Evolutionary conservation across 2,888 invertebrate species (phyloP).

Genomic region (Dryadula phaetusa): DNA sequence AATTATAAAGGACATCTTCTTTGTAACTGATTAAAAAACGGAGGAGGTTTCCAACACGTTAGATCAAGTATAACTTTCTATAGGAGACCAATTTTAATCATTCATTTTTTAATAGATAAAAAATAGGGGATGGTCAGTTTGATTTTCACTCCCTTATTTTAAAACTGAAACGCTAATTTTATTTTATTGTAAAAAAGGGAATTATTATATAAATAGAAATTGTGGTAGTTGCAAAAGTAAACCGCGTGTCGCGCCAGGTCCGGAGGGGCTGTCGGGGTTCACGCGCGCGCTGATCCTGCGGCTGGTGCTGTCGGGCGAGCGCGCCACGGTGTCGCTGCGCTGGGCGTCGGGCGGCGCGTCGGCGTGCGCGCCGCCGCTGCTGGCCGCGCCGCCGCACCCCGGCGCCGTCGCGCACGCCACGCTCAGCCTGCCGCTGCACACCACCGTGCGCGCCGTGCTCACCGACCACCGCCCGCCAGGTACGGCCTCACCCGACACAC

Average conservation of each 20-base stretch:
- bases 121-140: too few relatives aligned
- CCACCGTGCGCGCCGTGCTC: slow-evolving; percentile 89
- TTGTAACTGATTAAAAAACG: too few relatives aligned
- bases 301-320: slow-evolving; percentile 93
- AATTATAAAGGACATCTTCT: not conserved
- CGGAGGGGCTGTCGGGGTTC: slow-evolving; percentile 91
- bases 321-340: slow-evolving; percentile 89
- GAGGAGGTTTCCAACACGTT: too few relatives aligned
- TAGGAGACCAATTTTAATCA: too few relatives aligned
- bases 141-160: too few relatives aligned
- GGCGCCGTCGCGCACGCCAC: slow-evolving; percentile 87
- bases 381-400: slow-evolving; percentile 79
- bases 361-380: slow-evolving; percentile 66
- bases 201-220: too few relatives aligned
- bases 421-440: slow-evolving; percentile 89
- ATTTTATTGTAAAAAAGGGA: too few relatives aligned
- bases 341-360: slow-evolving; percentile 65
- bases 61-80: too few relatives aligned
- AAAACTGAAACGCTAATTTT: too few relatives aligned
- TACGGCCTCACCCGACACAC: slow-evolving; percentile 45
- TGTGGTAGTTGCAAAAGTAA: not conserved
- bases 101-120: too few relatives aligned
- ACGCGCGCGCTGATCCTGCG: slow-evolving; percentile 94
- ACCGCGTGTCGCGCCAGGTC: slow-evolving; percentile 52
- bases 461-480: slow-evolving; percentile 80